phyloP scores from a whole-genome alignment of 2,888 invertebrate genomes.

The Monoplex corrugatus region DNA sequence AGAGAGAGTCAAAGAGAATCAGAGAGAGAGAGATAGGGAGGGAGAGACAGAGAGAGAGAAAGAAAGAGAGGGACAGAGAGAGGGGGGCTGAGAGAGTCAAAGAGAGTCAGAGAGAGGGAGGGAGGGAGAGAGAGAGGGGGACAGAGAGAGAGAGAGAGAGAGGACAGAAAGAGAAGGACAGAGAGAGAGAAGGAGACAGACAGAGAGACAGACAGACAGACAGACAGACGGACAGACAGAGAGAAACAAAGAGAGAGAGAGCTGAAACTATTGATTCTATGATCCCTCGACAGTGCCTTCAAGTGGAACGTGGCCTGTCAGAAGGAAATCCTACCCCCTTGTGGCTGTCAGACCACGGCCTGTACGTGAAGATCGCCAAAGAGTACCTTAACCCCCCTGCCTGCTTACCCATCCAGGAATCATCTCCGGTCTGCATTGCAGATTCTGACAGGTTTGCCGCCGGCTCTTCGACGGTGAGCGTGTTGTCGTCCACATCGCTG shows the following conservation, averaged over 20 bases:
- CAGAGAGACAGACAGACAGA: too few relatives aligned
- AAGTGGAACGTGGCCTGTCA: not conserved
- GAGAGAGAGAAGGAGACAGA: not conserved
- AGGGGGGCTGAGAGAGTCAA: not conserved
- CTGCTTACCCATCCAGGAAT: not conserved
- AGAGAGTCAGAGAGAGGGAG: not conserved
- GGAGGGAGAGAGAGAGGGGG: not conserved
- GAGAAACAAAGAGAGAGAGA: too few relatives aligned
- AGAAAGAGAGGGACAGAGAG: not conserved
- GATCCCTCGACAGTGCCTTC: conserved; percentile 32
- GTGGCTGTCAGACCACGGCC: conserved; percentile 33
- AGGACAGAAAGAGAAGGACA: not conserved
- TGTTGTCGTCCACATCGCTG: too few relatives aligned
- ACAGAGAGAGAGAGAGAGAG: not conserved
- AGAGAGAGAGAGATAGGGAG: not conserved
- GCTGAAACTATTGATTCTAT: too few relatives aligned
- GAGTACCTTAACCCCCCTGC: conserved; percentile 32
- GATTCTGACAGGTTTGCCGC: not conserved
- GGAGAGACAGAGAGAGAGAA: not conserved
- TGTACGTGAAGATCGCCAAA: conserved; percentile 15
- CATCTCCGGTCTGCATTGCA: not conserved
- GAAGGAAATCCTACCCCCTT: conserved; percentile 25
- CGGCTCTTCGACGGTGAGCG: not conserved
- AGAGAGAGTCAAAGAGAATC: not conserved
- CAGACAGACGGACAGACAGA: too few relatives aligned